Conservation (phyloP, 2,888 invertebrate genomes). For the Mystacides longicornis region DNA sequence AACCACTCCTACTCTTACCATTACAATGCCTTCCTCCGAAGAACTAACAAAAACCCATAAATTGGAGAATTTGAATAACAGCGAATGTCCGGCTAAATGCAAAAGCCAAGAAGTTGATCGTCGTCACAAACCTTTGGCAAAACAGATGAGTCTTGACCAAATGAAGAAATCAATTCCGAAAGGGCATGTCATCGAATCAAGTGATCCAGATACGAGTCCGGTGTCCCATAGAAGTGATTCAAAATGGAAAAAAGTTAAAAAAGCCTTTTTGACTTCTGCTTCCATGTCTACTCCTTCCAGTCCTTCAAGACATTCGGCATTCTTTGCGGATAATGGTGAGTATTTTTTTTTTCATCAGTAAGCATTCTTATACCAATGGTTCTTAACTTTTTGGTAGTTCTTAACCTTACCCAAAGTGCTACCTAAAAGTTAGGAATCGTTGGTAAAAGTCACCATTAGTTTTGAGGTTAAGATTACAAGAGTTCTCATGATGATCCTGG, state of each 20-base stretch:
- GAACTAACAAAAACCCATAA: constrained; percentile 40
- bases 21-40: constrained; percentile 55
- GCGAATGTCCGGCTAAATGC: constrained; percentile 7
- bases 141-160: constrained; percentile 42
- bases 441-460: too few relatives aligned
- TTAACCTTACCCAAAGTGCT: too few relatives aligned
- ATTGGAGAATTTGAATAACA: constrained; percentile 20
- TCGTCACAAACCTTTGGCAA: constrained; percentile 32
- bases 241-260: constrained; percentile 68
- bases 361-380: too few relatives aligned
- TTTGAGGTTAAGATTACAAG: too few relatives aligned
- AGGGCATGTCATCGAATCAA: constrained; percentile 34
- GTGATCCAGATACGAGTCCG: constrained; percentile 37
- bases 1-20: constrained; percentile 43
- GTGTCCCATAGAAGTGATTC: constrained; percentile 51
- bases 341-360: too few relatives aligned
- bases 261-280: constrained; percentile 57
- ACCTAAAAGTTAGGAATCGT: too few relatives aligned
- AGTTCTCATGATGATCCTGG: too few relatives aligned
- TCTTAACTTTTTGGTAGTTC: neutral
- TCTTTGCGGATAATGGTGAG: constrained; percentile 59
- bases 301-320: constrained; percentile 58
- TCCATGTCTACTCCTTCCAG: constrained; percentile 61
- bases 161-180: constrained; percentile 9
- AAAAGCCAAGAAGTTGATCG: constrained; percentile 24